These are phyloP conservation scores for Lota lota DNA, from an alignment of 2,113 vertebrate genomes.

Conservation along the genomic window DNA sequence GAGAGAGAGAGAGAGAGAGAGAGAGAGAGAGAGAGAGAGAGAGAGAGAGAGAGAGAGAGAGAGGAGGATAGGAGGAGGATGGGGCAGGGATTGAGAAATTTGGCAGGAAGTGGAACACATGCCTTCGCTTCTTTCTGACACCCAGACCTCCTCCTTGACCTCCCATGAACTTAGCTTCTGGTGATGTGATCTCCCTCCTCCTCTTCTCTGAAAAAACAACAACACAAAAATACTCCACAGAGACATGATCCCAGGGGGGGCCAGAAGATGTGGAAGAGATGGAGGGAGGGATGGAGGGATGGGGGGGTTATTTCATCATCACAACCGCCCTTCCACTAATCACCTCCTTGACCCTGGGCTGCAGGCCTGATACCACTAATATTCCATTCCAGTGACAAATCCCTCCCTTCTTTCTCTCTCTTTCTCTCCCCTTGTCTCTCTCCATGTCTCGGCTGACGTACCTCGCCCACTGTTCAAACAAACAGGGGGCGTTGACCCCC, in stretches of 20 bases:
- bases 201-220: conserved; percentile 25
- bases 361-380: conserved; percentile 28
- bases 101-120: conserved; percentile 57
- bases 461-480: conserved; percentile 51
- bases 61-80: conserved; percentile 1
- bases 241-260: too few species aligned
- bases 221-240: conserved; percentile 14
- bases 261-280: too few species aligned
- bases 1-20: too few species aligned
- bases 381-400: conserved; percentile 3
- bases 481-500: conserved; percentile 11
- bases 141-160: conserved; percentile 50
- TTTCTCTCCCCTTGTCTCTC: conserved; percentile 24
- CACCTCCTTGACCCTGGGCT: neutral
- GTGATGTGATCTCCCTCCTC: conserved; percentile 22
- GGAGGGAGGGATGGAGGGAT: conserved; percentile 2
- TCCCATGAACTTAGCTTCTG: conserved; percentile 59
- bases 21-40: too few species aligned
- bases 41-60: neutral
- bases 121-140: conserved; percentile 37
- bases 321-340: conserved; percentile 14
- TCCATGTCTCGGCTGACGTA: conserved; percentile 17
- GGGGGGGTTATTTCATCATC: conserved; percentile 31
- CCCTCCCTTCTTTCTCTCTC: conserved; percentile 8
- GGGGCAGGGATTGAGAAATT: conserved; percentile 27